Conservation (phyloP, 2,113 vertebrate genomes). For the Amblyopsis rosae region DNA sequence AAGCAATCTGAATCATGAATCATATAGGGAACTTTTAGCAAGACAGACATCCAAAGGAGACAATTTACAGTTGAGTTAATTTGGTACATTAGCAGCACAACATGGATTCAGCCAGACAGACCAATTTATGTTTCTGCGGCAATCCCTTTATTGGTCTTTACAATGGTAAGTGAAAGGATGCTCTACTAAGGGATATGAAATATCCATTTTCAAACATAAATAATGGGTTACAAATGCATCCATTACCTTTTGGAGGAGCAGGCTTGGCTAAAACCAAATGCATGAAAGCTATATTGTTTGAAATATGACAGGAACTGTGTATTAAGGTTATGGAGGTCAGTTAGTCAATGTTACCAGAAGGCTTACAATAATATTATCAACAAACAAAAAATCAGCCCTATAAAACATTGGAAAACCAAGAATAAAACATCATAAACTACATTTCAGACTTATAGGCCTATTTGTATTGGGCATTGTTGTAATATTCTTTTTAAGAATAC, state of each 20-base stretch:
- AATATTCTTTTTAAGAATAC: conserved; percentile 25
- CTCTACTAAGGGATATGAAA: conserved; percentile 82
- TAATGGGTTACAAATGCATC: conserved; percentile 72
- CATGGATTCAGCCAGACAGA: conserved; percentile 94
- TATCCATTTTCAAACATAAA: conserved; percentile 79
- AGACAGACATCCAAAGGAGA: conserved; percentile 96
- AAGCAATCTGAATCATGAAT: conserved; percentile 99
- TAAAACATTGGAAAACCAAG: not conserved
- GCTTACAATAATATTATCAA: conserved; percentile 21
- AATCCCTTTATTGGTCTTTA: conserved; percentile 86
- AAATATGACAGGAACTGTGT: conserved; percentile 56
- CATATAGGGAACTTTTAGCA: conserved; percentile 99
- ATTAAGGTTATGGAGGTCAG: conserved; percentile 53
- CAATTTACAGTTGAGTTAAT: conserved; percentile 99
- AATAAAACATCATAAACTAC: not conserved
- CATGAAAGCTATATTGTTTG: conserved; percentile 35
- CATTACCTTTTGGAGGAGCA: conserved; percentile 63
- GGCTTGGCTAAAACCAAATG: conserved; percentile 35
- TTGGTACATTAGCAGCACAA: conserved; percentile 96
- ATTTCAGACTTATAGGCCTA: conserved; percentile 20
- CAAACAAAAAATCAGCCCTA: conserved; percentile 23
- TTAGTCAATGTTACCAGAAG: conserved; percentile 56
- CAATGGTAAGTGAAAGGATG: conserved; percentile 89
- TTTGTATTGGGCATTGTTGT: conserved; percentile 3
- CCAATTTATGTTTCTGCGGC: conserved; percentile 95